phyloP scores from a whole-genome alignment of 2,113 vertebrate genomes.

The Sceloporus tristichus region DNA sequence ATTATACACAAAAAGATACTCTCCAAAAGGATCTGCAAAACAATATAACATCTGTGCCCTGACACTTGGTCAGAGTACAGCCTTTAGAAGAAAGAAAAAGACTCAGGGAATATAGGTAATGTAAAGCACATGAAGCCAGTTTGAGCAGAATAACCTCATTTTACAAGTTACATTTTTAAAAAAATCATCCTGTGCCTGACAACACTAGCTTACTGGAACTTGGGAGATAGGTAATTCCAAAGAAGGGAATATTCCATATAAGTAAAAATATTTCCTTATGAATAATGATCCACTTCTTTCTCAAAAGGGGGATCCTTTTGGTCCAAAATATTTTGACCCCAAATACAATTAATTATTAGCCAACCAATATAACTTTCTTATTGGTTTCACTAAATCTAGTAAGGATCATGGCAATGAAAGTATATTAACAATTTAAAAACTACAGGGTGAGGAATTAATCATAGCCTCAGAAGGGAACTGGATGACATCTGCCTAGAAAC shows the following conservation, averaged over 20 bases:
- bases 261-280: background rate
- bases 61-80: background rate
- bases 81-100: background rate
- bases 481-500: background rate
- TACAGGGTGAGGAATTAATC: background rate
- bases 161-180: constrained; percentile 11
- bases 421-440: background rate
- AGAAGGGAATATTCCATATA: background rate
- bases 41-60: background rate
- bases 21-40: background rate
- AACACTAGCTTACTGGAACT: background rate
- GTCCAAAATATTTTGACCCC: no score
- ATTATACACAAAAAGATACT: background rate
- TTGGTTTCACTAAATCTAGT: background rate
- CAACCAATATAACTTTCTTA: background rate
- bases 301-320: background rate
- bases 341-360: background rate
- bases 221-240: background rate
- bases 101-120: background rate
- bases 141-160: background rate
- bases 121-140: background rate
- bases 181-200: background rate
- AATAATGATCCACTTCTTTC: background rate
- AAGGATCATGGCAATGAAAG: background rate
- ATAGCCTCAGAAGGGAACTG: background rate